Evolutionary conservation across 2,888 invertebrate species (phyloP), one percentile per base, ranked within the genome.

Genomic region (Psococerastis gibbosa): DNA sequence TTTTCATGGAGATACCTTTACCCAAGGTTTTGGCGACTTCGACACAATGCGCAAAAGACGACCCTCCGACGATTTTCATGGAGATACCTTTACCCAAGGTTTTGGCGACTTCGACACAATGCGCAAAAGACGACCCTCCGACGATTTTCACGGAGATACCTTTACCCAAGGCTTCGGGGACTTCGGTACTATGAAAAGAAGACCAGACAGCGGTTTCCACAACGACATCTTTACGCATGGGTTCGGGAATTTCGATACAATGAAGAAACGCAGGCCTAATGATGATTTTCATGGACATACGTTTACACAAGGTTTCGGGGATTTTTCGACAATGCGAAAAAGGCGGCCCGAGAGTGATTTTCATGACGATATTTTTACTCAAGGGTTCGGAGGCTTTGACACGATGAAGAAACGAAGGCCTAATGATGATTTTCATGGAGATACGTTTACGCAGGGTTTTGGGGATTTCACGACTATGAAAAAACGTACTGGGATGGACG

Each of bases 391-490:
- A 3, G 52, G 52, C 35, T 54, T 54, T 46, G 50, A 49, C 17
- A 52, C 54, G 15, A 53, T 54, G 38, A 46, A 32, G 43, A 27
- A 27, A 11, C 6, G 27, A 27, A 27, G 27, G 11, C 27, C 27
- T 11, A 27, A 27, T 57, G 43, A 51, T 55, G 46, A 50, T 55
- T 49, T 70, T 69, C 69, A 55, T 67, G 53, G 50, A 55, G 34
- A 59, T 56, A 43, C 74, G 76, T 55, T 54, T 71, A 47, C 62
- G 75, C 45, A 62, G 75, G 50, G 62, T 69, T 41, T 56, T 73
- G 48, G 77, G 75, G 1, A 63, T 76, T 33, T 51, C 51, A 16
- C 59, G 56, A 5, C 73, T 6, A 27, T 27, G 27, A 27, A 27
- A 27, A 27, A 27, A 11, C n/a, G n/a, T n/a, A n/a, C n/a, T n/a